These are phyloP conservation scores for Drosophila trapezifrons DNA, from an alignment of 1,140 invertebrate species.

Conservation along the genomic window DNA sequence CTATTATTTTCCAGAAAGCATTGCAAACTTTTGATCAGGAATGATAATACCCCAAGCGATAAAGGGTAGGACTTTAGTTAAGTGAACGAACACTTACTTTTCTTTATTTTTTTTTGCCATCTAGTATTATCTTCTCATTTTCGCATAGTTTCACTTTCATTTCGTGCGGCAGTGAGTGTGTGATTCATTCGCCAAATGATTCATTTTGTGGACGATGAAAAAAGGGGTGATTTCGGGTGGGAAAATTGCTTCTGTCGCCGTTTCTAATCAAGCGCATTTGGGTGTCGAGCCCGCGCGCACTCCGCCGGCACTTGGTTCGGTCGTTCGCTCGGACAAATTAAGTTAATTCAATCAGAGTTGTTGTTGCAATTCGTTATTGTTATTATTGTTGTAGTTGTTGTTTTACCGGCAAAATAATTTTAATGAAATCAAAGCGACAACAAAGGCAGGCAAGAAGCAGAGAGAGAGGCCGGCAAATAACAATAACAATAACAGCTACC, in stretches of 20 bases:
- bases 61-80: no score
- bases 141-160: slow-evolving; percentile 14
- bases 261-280: slow-evolving; percentile 64
- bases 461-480: slow-evolving; percentile 24
- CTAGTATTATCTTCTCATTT: neutral
- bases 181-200: slow-evolving; percentile 36
- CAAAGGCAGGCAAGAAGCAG: slow-evolving; percentile 19
- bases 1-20: no score
- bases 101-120: neutral
- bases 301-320: neutral
- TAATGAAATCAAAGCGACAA: slow-evolving; percentile 49
- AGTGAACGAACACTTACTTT: neutral
- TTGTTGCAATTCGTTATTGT: slow-evolving; percentile 15
- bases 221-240: slow-evolving; percentile 22
- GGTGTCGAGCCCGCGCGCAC: slow-evolving; percentile 29
- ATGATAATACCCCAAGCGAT: no score
- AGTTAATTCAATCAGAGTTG: slow-evolving; percentile 66
- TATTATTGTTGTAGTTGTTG: slow-evolving; percentile 21
- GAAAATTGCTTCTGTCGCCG: slow-evolving; percentile 69
- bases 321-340: slow-evolving; percentile 35
- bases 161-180: neutral
- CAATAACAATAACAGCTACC: slow-evolving; percentile 24
- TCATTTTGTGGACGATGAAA: slow-evolving; percentile 24
- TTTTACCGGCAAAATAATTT: slow-evolving; percentile 43
- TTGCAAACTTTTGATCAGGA: no score